phyloP scores from a whole-genome alignment of 2,113 vertebrate genomes.

The Tricholaema leucomelas region DNA sequence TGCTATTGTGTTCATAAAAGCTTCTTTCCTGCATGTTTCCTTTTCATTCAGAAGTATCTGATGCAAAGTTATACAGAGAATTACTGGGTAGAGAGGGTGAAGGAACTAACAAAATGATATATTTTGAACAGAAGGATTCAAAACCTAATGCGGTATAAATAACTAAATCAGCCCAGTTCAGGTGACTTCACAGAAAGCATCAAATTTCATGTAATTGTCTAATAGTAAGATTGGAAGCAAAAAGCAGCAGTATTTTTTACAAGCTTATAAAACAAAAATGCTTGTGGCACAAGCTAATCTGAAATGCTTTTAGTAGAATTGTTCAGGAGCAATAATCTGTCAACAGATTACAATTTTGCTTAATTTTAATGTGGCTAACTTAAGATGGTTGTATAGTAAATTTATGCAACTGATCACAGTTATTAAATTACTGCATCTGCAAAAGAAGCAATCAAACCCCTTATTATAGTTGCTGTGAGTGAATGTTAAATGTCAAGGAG shows the following conservation, averaged over 20 bases:
- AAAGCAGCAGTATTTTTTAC: constrained; percentile 69
- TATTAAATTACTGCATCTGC: constrained; percentile 90
- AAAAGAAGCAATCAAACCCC: constrained; percentile 90
- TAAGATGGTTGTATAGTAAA: constrained; percentile 89
- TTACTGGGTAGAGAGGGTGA: constrained; percentile 1
- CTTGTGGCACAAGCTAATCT: constrained; percentile 77
- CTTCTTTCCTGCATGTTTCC: not conserved
- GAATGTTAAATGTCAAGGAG: constrained; percentile 90
- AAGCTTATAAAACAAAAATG: constrained; percentile 78
- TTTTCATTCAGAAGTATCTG: constrained; percentile 30
- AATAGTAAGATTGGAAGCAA: constrained; percentile 41
- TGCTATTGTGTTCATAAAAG: constrained; percentile 21
- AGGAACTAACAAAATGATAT: not conserved
- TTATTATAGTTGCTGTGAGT: constrained; percentile 89
- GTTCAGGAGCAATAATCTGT: constrained; percentile 84
- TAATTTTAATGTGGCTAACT: constrained; percentile 89
- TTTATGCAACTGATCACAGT: constrained; percentile 92
- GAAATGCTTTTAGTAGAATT: constrained; percentile 84
- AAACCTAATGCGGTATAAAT: not conserved
- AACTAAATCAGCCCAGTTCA: constrained; percentile 17
- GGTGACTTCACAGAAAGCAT: constrained; percentile 52
- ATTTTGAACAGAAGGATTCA: constrained; percentile 22
- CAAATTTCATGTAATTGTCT: constrained; percentile 46
- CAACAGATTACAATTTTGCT: constrained; percentile 88
- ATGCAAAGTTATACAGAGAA: constrained; percentile 29